Percentiles rank a stretch among this genome's conserved stretches.
phyloP scores from a whole-genome alignment of 92 coral and sea anemone genomes.

The Porites divaricata region DNA sequence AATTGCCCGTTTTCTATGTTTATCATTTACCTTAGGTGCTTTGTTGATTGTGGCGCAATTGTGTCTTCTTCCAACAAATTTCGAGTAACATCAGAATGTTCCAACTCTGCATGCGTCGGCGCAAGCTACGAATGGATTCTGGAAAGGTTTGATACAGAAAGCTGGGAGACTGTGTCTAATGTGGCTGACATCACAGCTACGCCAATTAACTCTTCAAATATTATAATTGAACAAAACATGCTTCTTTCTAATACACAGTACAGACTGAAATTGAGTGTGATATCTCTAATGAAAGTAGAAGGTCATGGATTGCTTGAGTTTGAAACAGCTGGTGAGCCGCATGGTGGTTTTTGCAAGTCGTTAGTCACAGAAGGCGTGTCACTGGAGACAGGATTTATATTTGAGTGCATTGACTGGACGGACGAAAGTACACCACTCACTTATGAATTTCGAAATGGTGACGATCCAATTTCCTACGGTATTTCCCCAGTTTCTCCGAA shows the following conservation, averaged over 20 bases:
- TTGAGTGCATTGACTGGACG: constrained; percentile 26
- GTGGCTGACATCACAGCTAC: constrained; percentile 3
- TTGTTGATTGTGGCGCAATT: constrained; percentile 24
- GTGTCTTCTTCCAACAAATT: constrained; percentile 20
- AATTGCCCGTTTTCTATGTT: too few species aligned
- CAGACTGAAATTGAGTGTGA: not conserved
- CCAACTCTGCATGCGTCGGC: not conserved
- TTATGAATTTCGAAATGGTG: constrained; percentile 25
- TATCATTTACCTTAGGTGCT: constrained; percentile 2
- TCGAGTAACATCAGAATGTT: constrained; percentile 15
- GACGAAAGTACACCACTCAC: constrained; percentile 12
- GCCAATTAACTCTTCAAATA: constrained; percentile 2
- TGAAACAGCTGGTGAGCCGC: constrained; percentile 36
- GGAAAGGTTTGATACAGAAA: not conserved
- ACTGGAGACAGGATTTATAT: constrained; percentile 26
- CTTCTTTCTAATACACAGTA: not conserved
- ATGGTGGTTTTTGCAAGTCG: constrained; percentile 19
- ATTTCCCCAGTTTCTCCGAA: constrained; percentile 23
- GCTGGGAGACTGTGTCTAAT: not conserved
- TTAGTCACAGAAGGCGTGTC: constrained; percentile 22
- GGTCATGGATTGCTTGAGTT: constrained; percentile 14
- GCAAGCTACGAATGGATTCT: not conserved
- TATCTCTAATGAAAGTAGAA: not conserved
- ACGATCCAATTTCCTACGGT: constrained; percentile 31
- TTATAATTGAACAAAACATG: not conserved